Base-by-base conservation (phyloP, 2,113 vertebrate genomes). In the Phyllostomus hastatus region DNA sequence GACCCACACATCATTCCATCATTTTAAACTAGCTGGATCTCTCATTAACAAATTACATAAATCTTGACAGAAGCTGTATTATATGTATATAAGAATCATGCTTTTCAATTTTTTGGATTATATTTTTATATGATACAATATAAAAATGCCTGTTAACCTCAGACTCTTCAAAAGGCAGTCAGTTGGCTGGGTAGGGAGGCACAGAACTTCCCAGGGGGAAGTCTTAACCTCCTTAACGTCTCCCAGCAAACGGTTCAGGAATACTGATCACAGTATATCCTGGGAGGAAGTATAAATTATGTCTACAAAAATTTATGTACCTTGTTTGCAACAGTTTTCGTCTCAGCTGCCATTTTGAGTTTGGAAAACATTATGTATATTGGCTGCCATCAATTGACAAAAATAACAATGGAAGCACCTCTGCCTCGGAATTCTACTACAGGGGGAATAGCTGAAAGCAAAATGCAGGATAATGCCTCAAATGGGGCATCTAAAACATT, bases 261-360 rank as follows among this genome's bases (percentile, higher is more conserved):
- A 93, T 87, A 57, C 22, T 73, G 41, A 41, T 84, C 75, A 79
- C 61, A 64, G 15, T 64, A 31, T 38, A 83, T 85, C 41, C 38
- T 33, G 67, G 90, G 48, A 76, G 1, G 31, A 88, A 79, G 86
- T 81, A 54, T 38, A 76, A 90, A 78, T 78, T 82, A 41, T 73
- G 43, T 35, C 46, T 88, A 8, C 3, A 72, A 66, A 52, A 88
- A 31, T 48, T 0, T 38, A 16, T 64, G 43, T 93, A 59, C 5
- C 82, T 88, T 85, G 46, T 93, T 76, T 91, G 86, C 78, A 38
- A 95, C 38, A 82, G 78, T 86, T 97, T 96, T 85, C 38, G 86
- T 89, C 93, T 93, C 72, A 61, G 90, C 80, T 89, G 87, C 52
- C 73, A 82, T 95, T 94, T 88, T 91, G 57, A 95, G 93, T 86